phyloP scores from a whole-genome alignment of 2,797 vertebrate genomes.

The Acanthurus lineatus region DNA sequence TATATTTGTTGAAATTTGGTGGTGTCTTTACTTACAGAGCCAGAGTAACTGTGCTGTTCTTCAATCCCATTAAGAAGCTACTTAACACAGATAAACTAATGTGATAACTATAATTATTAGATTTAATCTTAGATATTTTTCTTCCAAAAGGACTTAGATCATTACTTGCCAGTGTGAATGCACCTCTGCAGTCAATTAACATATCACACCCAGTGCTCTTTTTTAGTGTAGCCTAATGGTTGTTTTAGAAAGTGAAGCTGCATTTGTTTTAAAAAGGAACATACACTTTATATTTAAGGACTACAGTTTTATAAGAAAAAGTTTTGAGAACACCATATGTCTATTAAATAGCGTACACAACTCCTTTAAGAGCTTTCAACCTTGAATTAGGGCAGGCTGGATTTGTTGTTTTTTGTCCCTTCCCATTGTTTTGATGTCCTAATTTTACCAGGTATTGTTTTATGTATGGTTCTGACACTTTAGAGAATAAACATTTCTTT shows the following conservation, averaged over 20 bases:
- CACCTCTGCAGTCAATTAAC: no score
- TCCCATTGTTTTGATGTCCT: not conserved
- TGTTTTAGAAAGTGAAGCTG: not conserved
- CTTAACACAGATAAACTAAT: no score
- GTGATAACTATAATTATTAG: no score
- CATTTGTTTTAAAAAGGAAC: not conserved
- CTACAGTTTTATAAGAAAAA: not conserved
- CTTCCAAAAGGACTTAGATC: no score
- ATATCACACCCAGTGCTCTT: no score
- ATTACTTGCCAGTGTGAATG: no score
- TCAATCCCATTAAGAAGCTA: no score
- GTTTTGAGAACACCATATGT: not conserved
- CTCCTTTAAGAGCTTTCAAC: not conserved
- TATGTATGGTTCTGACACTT: conserved; percentile 1
- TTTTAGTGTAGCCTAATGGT: no score
- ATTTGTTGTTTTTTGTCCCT: not conserved
- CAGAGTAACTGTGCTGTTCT: no score
- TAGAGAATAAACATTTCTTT: not conserved
- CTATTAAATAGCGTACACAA: not conserved
- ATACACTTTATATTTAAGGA: not conserved
- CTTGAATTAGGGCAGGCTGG: not conserved
- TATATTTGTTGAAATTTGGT: no score
- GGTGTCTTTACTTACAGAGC: no score
- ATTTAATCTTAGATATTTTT: no score
- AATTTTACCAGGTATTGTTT: not conserved